Percentiles rank a stretch among this genome's conserved stretches.
Conservation (phyloP, 2,888 invertebrate genomes). For the Eledona agricola region DNA sequence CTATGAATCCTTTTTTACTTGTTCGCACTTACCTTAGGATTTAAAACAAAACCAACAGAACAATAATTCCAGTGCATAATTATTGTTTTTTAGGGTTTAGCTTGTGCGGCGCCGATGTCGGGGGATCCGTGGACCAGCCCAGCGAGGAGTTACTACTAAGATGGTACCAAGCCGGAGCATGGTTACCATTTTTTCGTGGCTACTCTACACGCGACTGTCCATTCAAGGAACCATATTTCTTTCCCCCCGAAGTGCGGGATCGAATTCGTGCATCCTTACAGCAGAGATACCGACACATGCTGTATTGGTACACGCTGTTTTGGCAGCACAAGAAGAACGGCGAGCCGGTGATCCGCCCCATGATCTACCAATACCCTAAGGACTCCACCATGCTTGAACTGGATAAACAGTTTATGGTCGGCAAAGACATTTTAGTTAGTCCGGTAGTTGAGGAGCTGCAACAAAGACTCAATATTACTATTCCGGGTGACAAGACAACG, state of each 20-base stretch:
- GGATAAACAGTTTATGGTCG: slow-evolving; percentile 77
- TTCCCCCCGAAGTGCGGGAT: slow-evolving; percentile 72
- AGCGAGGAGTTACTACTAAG: slow-evolving; percentile 86
- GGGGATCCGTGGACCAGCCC: slow-evolving; percentile 95
- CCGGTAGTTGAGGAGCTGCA: slow-evolving; percentile 83
- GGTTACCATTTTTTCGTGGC: slow-evolving; percentile 92
- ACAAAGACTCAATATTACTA: slow-evolving; percentile 81
- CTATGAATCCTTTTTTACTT: too few relatives aligned
- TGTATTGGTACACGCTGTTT: slow-evolving; percentile 91
- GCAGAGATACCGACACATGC: slow-evolving; percentile 78
- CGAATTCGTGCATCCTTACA: slow-evolving; percentile 72
- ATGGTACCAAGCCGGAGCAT: slow-evolving; percentile 77
- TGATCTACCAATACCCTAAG: slow-evolving; percentile 87
- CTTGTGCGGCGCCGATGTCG: slow-evolving; percentile 94
- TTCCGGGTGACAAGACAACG: slow-evolving; percentile 78
- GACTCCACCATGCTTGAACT: too few relatives aligned
- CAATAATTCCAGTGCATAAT: too few relatives aligned
- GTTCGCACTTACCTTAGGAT: too few relatives aligned
- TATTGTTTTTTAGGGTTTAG: slow-evolving; percentile 80
- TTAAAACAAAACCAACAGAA: too few relatives aligned
- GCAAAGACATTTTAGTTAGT: slow-evolving; percentile 80
- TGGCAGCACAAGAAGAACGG: slow-evolving; percentile 85
- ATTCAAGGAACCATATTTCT: slow-evolving; percentile 95
- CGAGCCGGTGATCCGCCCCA: slow-evolving; percentile 85
- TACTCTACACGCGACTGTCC: slow-evolving; percentile 96